These are phyloP conservation scores for Lagopus leucura DNA, from an alignment of 2,113 vertebrate species.

Conservation along the genomic window DNA sequence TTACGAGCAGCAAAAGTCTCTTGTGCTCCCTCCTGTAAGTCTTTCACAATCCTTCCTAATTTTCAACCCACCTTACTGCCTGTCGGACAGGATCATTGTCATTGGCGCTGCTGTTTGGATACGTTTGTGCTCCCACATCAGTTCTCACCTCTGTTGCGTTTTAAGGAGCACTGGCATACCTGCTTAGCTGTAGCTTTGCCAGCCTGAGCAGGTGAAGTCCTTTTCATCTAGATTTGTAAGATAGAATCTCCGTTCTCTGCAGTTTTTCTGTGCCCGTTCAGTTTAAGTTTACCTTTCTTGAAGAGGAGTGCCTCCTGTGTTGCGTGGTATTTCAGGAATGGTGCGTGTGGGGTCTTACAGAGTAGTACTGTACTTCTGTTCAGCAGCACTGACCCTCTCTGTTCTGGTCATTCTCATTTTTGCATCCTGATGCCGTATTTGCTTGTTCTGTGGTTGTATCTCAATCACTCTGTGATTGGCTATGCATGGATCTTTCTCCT, in stretches of 20 bases:
- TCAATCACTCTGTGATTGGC: neutral
- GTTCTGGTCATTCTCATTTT: neutral
- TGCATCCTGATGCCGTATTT: neutral
- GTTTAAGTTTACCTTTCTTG: neutral
- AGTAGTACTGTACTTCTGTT: neutral
- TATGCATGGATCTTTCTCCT: neutral
- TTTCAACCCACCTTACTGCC: neutral
- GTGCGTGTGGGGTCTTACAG: rapidly evolving
- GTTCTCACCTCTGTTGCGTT: neutral
- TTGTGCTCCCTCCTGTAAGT: neutral
- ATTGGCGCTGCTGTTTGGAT: neutral
- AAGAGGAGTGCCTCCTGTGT: neutral
- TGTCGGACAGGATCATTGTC: rapidly evolving
- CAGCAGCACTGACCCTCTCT: neutral
- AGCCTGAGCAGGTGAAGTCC: neutral
- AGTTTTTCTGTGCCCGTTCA: rapidly evolving
- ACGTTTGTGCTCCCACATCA: rapidly evolving
- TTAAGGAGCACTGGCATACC: neutral
- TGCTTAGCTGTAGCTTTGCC: neutral
- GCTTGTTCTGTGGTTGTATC: rapidly evolving
- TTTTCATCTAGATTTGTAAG: neutral
- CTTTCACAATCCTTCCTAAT: neutral
- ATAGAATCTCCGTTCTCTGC: neutral
- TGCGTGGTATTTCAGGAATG: neutral
- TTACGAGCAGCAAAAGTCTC: neutral